These are phyloP conservation scores for Chymomyza amoena DNA, from an alignment of 2,888 invertebrate species.

Conservation along the genomic window DNA sequence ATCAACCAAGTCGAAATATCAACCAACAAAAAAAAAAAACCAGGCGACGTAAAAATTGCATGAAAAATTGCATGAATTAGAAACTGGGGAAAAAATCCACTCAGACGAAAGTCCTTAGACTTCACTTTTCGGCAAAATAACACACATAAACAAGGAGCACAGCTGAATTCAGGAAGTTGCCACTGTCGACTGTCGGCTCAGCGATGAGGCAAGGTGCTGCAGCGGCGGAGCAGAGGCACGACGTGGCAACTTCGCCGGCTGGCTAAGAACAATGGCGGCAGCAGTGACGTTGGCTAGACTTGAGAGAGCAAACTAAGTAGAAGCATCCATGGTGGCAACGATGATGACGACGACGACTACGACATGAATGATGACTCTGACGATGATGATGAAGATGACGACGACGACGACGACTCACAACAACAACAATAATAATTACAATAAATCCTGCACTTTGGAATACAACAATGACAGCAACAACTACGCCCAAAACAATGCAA, in stretches of 20 bases:
- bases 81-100: slow-evolving; percentile 62
- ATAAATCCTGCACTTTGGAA: slow-evolving; percentile 49
- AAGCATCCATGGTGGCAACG: slow-evolving; percentile 13
- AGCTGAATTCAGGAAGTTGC: slow-evolving; percentile 69
- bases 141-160: slow-evolving; percentile 42
- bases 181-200: slow-evolving; percentile 57
- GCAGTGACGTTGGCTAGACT: neutral
- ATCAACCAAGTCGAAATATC: neutral
- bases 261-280: slow-evolving; percentile 57
- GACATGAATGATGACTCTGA: slow-evolving; percentile 18
- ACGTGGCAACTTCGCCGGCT: slow-evolving; percentile 27
- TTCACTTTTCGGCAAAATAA: slow-evolving; percentile 72
- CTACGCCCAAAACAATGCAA: slow-evolving; percentile 21
- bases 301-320: slow-evolving; percentile 39
- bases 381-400: slow-evolving; percentile 1
- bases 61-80: slow-evolving; percentile 69
- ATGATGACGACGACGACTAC: slow-evolving; percentile 12
- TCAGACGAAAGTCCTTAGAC: slow-evolving; percentile 78
- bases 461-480: slow-evolving; percentile 29
- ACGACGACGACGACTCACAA: neutral
- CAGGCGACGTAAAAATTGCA: slow-evolving; percentile 55
- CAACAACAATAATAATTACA: slow-evolving; percentile 50
- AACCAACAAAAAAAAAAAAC: slow-evolving; percentile 23
- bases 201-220: slow-evolving; percentile 38
- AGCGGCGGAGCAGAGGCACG: slow-evolving; percentile 23